phyloP scores from a whole-genome alignment of 2,888 invertebrate species.

The Mesoligia furuncula region DNA sequence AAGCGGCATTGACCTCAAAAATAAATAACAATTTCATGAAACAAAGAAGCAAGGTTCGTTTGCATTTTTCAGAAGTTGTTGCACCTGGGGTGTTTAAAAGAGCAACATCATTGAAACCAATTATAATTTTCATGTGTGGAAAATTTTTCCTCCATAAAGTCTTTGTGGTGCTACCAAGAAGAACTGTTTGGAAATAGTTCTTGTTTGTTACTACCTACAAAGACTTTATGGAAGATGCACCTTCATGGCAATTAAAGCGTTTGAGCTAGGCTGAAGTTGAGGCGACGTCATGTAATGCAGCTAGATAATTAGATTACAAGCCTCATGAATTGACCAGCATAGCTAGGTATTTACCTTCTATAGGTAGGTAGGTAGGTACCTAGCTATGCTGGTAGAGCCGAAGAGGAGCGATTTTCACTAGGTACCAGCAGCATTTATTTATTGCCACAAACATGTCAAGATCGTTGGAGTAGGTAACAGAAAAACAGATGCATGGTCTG shows the following conservation, averaged over 20 bases:
- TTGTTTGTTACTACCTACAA: neutral
- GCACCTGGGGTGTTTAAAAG: slow-evolving; percentile 24
- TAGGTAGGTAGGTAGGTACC: neutral
- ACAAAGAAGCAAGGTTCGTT: slow-evolving; percentile 56
- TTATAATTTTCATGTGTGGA: neutral
- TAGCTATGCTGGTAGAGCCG: neutral
- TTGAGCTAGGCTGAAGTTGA: neutral
- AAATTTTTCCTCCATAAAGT: neutral
- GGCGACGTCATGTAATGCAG: neutral
- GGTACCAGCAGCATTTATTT: neutral
- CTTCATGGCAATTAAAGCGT: neutral
- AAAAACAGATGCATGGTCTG: slow-evolving; percentile 30
- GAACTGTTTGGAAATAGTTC: neutral
- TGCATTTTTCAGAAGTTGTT: slow-evolving; percentile 38
- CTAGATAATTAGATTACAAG: neutral
- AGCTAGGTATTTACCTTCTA: too few species aligned
- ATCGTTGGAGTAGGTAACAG: neutral
- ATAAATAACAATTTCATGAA: slow-evolving; percentile 47
- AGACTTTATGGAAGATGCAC: neutral
- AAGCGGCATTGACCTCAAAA: slow-evolving; percentile 64
- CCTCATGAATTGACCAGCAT: too few species aligned
- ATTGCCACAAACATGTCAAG: neutral
- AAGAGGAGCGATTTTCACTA: neutral
- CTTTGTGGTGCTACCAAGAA: neutral
- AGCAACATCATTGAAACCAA: neutral